Percentiles rank a stretch among this genome's conserved stretches.
phyloP scores from a whole-genome alignment of 2,888 invertebrate species.

The Meandrusa payeni region DNA sequence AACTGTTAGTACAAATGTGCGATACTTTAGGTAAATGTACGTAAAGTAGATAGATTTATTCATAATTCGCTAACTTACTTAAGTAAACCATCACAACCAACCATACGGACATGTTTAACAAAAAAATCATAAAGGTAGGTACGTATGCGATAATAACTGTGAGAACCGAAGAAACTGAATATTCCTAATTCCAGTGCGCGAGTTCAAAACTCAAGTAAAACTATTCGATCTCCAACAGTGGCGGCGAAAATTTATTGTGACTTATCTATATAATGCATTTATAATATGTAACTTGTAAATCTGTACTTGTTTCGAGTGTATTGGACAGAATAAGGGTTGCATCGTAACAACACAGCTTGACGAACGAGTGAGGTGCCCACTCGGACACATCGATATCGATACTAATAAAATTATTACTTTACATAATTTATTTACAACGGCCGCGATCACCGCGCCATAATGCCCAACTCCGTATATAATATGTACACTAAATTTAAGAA shows the following conservation, averaged over 20 bases:
- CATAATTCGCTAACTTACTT: slow-evolving; percentile 75
- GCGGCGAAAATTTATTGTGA: slow-evolving; percentile 75
- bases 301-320: slow-evolving; percentile 65
- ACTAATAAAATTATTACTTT: slow-evolving; percentile 74
- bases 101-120: slow-evolving; percentile 76
- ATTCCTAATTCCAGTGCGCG: slow-evolving; percentile 56
- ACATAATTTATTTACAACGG: slow-evolving; percentile 77
- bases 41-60: slow-evolving; percentile 56
- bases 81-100: slow-evolving; percentile 81
- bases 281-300: slow-evolving; percentile 64
- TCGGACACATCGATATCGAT: slow-evolving; percentile 50
- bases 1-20: slow-evolving; percentile 61
- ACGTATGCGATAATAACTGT: slow-evolving; percentile 20
- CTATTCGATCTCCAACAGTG: slow-evolving; percentile 63
- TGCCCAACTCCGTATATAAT: slow-evolving; percentile 78
- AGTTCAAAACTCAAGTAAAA: slow-evolving; percentile 68
- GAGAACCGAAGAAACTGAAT: slow-evolving; percentile 25
- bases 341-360: slow-evolving; percentile 50
- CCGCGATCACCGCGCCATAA: slow-evolving; percentile 68
- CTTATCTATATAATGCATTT: slow-evolving; percentile 62
- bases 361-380: slow-evolving; percentile 24
- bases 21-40: slow-evolving; percentile 52
- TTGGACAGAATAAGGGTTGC: slow-evolving; percentile 73
- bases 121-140: slow-evolving; percentile 48
- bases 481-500: slow-evolving; percentile 78